Base-by-base conservation (phyloP, 2,888 invertebrate species). In the Tubulanus polymorphus region DNA sequence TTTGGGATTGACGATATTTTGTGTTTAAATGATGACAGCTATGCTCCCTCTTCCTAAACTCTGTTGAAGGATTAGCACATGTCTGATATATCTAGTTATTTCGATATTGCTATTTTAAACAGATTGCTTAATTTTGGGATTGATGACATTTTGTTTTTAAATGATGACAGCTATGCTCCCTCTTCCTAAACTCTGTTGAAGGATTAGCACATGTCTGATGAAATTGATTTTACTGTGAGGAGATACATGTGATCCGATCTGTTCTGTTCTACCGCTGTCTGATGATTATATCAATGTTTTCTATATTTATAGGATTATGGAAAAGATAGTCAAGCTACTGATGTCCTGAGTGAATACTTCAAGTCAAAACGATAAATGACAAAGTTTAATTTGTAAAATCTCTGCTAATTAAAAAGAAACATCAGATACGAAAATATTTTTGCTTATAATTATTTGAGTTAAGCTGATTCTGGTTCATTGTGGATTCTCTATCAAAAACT, bases 251-350 rank as follows among this genome's bases (percentile, higher is more conserved):
- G 23, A 23, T 2, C 20, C 12, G 15, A 15, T 12, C 15, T 48
- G 48, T 15, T 12, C 18, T 12, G 10, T 12, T 12, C 12, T 18
- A 48, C 18, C 28, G 12, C 23, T 18, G 15, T 18, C 12, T 15
- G 10, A 48, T 8, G 28, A 8, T 12, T 51, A 3, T 10, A 5
- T 26, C 3, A 18, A 12, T 48, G 26, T 48, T 26, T 53, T 10
- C 32, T 50, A 37, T 50, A 41, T 32, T 84, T 85, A 65, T 81
- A 91, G 91, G 95, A 96, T 83, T 99, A 91, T 80, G 97, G 97
- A 74, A 94, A 94, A 79, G 96, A 97, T 81, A 93, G 94, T 54
- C 93, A 90, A 67, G 95, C 95, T 61, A 85, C 93, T 78, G 94
- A 94, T 81, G 89, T 93, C 71, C 87, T 97, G 68, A 91, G 90